A percentile compares a stretch with the other conserved stretches of the same genome.
Conservation (phyloP, 2,797 vertebrate genomes). For the Melanotaenia trifasciata region DNA sequence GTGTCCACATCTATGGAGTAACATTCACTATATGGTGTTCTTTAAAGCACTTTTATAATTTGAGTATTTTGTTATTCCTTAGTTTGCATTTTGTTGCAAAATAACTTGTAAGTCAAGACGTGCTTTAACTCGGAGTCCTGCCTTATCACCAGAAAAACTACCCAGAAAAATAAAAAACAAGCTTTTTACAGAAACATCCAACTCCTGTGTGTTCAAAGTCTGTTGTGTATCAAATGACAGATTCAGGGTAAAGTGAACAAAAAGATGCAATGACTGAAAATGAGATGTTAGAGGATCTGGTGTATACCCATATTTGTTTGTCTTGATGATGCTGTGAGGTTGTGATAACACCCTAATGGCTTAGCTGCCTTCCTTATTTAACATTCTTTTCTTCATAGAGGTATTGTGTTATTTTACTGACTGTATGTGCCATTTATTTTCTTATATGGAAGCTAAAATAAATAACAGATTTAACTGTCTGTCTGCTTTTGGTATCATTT, state of each 20-base stretch:
- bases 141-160: slow-evolving; percentile 57
- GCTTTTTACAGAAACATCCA: slow-evolving; percentile 12
- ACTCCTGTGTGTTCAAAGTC: background rate
- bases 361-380: slow-evolving; percentile 39
- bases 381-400: slow-evolving; percentile 30
- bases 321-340: slow-evolving; percentile 19
- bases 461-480: slow-evolving; percentile 53
- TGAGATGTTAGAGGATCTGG: background rate
- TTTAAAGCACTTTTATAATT: slow-evolving; percentile 14
- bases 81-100: slow-evolving; percentile 23
- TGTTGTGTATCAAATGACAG: background rate
- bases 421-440: slow-evolving; percentile 40
- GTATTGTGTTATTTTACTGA: slow-evolving; percentile 35
- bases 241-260: slow-evolving; percentile 15
- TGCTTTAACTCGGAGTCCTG: slow-evolving; percentile 49
- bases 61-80: slow-evolving; percentile 17
- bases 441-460: slow-evolving; percentile 64
- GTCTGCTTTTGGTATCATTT: slow-evolving; percentile 39
- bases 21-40: slow-evolving; percentile 29
- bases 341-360: slow-evolving; percentile 19
- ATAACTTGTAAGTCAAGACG: slow-evolving; percentile 19
- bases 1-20: background rate
- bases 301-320: background rate
- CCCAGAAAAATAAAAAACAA: slow-evolving; percentile 4
- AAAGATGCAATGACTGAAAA: slow-evolving; percentile 7